Evolutionary conservation across 2,797 vertebrate species (phyloP).

Genomic region (Bradypodion ventrale): DNA sequence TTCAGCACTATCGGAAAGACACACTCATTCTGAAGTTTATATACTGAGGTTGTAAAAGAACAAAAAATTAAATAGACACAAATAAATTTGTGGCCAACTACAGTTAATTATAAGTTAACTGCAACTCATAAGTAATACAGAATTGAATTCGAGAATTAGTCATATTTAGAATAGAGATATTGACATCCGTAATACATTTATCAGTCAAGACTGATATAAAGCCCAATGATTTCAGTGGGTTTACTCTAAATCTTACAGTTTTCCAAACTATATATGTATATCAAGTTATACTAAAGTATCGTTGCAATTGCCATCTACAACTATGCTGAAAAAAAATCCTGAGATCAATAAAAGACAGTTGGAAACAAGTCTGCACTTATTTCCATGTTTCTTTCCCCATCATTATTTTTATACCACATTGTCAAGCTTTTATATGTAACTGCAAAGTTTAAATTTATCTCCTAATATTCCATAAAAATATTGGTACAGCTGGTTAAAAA

Average conservation of each 20-base stretch:
- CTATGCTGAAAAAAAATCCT: neutral
- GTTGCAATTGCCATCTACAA: neutral
- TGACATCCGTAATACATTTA: neutral
- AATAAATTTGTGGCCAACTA: neutral
- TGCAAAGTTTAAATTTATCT: too few species aligned
- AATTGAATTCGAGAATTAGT: neutral
- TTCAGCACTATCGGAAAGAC: constrained; percentile 36
- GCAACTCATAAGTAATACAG: neutral
- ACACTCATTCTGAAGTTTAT: constrained; percentile 21
- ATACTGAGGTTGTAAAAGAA: constrained; percentile 1
- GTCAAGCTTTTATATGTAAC: too few species aligned
- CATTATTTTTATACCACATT: neutral
- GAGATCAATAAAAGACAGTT: neutral
- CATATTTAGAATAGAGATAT: neutral
- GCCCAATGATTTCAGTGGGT: neutral
- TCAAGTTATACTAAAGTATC: too few species aligned
- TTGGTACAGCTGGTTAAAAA: neutral
- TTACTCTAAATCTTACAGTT: neutral
- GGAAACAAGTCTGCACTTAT: neutral
- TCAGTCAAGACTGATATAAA: too few species aligned
- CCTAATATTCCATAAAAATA: neutral
- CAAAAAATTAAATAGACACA: constrained; percentile 8
- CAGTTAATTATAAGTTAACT: neutral
- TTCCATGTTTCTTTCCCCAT: neutral
- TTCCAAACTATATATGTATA: neutral